Conservation (phyloP, 2,113 vertebrate genomes). For the Scytalopus superciliaris region DNA sequence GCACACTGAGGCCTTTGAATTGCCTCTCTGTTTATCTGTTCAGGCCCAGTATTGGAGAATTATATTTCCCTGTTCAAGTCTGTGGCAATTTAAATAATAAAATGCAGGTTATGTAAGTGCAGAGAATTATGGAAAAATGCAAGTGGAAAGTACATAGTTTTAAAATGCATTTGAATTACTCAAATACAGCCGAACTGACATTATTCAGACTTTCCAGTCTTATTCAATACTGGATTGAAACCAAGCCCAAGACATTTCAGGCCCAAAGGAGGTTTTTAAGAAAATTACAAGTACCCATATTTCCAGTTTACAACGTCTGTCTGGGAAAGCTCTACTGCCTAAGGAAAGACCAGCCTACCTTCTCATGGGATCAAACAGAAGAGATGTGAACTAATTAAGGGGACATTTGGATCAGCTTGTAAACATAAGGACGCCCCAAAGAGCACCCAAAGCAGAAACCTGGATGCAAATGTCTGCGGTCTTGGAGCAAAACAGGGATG, state of each 20-base stretch:
- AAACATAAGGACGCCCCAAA: background rate
- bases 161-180: slow-evolving; percentile 41
- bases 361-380: background rate
- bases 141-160: slow-evolving; percentile 33
- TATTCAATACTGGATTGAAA: slow-evolving; percentile 56
- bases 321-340: background rate
- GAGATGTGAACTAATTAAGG: background rate
- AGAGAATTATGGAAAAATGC: slow-evolving; percentile 39
- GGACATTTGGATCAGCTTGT: background rate
- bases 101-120: slow-evolving; percentile 45
- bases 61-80: background rate
- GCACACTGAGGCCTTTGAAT: background rate
- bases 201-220: slow-evolving; percentile 64
- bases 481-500: background rate
- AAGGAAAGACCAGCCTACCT: background rate
- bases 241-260: slow-evolving; percentile 42
- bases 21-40: slow-evolving; percentile 9
- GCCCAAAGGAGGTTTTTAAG: slow-evolving; percentile 36
- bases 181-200: slow-evolving; percentile 32
- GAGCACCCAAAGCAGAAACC: background rate
- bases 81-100: slow-evolving; percentile 34
- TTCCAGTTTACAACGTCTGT: slow-evolving; percentile 1
- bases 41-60: background rate
- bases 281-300: slow-evolving; percentile 14
- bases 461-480: background rate